phyloP scores from a whole-genome alignment of 1,140 invertebrate species.

The Lepidurus couesii region DNA sequence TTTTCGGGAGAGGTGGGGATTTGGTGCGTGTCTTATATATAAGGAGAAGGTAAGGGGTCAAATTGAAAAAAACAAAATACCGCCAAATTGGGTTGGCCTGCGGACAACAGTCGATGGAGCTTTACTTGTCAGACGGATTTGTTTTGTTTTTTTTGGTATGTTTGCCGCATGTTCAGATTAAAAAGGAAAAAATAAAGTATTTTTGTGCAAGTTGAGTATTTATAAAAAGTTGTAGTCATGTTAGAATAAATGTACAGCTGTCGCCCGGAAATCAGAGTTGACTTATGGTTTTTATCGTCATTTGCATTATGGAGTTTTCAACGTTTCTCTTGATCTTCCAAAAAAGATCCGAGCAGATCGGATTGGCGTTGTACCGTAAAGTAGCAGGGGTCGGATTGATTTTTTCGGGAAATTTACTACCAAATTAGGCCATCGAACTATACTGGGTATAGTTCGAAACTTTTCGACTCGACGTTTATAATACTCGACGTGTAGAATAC shows the following conservation, averaged over 20 bases:
- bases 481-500: too few species aligned
- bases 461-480: too few species aligned
- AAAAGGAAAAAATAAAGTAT: not conserved
- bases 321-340: too few species aligned
- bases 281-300: not conserved
- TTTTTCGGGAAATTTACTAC: too few species aligned
- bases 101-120: not conserved
- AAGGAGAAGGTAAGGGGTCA: not conserved
- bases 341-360: too few species aligned
- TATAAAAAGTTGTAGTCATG: not conserved
- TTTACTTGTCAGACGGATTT: not conserved
- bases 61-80: not conserved
- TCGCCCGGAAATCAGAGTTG: not conserved
- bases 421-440: too few species aligned
- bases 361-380: too few species aligned
- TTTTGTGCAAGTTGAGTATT: conserved; percentile 19
- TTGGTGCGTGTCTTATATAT: too few species aligned
- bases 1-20: too few species aligned
- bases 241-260: not conserved
- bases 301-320: too few species aligned
- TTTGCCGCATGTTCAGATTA: not conserved
- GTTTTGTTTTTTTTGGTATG: not conserved
- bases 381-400: too few species aligned
- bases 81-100: not conserved
- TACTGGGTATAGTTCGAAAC: too few species aligned